Evolutionary conservation across 2,888 invertebrate species (phyloP).

Genomic region (Plusia festucae): DNA sequence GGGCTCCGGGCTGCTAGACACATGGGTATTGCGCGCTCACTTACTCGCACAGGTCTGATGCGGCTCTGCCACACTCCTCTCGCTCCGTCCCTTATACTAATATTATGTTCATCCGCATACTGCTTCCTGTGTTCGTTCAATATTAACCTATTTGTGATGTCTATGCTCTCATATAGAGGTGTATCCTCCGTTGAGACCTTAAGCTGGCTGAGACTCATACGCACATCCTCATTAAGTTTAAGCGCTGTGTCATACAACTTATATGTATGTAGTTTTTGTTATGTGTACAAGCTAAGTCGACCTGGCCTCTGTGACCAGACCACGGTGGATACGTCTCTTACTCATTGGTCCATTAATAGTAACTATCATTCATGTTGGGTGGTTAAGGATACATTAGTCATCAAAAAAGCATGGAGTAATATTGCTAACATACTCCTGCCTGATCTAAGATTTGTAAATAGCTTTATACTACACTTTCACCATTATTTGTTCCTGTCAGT

Average conservation of each 20-base stretch:
- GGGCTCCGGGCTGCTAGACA: slow-evolving; percentile 86
- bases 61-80: slow-evolving; percentile 73
- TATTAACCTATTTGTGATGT: slow-evolving; percentile 33
- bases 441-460: neutral
- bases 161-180: slow-evolving; percentile 22
- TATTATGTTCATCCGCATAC: slow-evolving; percentile 54
- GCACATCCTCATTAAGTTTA: neutral
- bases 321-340: slow-evolving; percentile 2
- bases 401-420: neutral
- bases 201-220: neutral
- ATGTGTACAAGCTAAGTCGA: neutral
- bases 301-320: neutral
- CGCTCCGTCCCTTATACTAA: slow-evolving; percentile 54
- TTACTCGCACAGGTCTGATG: slow-evolving; percentile 89
- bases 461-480: neutral
- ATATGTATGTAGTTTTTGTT: neutral
- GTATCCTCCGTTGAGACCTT: slow-evolving; percentile 7
- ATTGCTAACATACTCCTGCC: neutral
- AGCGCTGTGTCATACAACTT: neutral
- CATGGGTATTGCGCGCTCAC: slow-evolving; percentile 90
- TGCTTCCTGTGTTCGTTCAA: slow-evolving; percentile 68
- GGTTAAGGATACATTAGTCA: neutral
- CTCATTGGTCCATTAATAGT: neutral
- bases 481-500: neutral
- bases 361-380: neutral